Evolutionary conservation across 2,797 vertebrate species (phyloP).

Genomic region (Columba guinea): DNA sequence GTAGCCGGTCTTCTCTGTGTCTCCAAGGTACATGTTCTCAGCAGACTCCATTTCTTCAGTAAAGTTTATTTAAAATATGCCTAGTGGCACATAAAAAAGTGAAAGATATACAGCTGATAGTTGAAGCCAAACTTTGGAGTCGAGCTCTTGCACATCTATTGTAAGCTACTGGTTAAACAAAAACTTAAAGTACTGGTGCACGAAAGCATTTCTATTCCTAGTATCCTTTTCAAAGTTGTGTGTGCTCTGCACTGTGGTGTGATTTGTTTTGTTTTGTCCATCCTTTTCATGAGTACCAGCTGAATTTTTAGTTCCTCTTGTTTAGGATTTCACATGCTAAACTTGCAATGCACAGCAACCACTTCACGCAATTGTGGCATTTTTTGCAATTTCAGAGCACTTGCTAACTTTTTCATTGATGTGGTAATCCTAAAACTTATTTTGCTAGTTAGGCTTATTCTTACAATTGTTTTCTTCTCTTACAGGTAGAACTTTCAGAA

Average conservation of each 20-base stretch:
- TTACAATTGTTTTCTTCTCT: constrained; percentile 43
- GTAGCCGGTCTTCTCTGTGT: background rate
- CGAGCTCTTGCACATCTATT: background rate
- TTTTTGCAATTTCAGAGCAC: background rate
- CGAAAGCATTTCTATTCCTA: background rate
- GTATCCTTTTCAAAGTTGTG: background rate
- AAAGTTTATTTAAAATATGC: background rate
- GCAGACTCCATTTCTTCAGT: background rate
- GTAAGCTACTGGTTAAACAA: background rate
- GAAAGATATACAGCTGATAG: background rate
- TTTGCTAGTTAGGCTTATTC: background rate
- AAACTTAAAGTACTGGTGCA: background rate
- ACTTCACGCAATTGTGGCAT: background rate
- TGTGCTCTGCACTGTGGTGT: background rate
- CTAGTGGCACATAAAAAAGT: background rate
- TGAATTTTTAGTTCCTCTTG: background rate
- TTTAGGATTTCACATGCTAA: background rate
- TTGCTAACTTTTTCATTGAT: background rate
- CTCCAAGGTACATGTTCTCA: background rate
- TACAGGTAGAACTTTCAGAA: constrained; percentile 55
- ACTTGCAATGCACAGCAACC: background rate
- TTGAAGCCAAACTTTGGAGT: background rate
- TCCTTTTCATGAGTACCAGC: background rate
- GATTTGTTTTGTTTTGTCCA: background rate
- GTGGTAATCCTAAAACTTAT: background rate